phyloP scores from a whole-genome alignment of 2,797 vertebrate genomes.

The Girardinus metallicus region DNA sequence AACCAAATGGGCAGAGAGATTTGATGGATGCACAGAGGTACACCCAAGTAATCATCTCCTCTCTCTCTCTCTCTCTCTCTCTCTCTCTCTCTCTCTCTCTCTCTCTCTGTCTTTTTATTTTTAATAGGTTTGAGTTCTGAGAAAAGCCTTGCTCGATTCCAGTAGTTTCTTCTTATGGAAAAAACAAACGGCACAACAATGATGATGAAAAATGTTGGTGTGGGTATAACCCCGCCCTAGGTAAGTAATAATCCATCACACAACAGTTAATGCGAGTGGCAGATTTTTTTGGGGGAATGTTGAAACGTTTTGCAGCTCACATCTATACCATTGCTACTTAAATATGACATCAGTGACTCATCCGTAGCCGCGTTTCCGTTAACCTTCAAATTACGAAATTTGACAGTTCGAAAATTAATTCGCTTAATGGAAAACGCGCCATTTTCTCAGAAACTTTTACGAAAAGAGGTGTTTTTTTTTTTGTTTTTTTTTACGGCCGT shows the following conservation, averaged over 20 bases:
- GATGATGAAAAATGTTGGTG: not conserved
- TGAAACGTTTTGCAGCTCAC: not conserved
- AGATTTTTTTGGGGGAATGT: not conserved
- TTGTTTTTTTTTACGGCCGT: no score
- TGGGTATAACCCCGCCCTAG: not conserved
- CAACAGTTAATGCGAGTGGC: not conserved
- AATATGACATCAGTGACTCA: not conserved
- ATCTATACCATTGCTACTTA: not conserved
- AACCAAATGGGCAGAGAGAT: not conserved
- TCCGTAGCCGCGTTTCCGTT: no score
- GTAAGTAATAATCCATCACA: not conserved
- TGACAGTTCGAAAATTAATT: no score
- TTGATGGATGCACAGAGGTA: not conserved
- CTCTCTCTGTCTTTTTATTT: no score
- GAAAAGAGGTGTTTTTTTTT: no score
- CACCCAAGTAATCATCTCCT: not conserved
- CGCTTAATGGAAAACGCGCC: no score
- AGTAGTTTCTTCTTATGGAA: not conserved
- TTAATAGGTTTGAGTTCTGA: not conserved
- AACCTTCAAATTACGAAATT: no score
- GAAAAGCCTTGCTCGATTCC: not conserved
- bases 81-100: no score
- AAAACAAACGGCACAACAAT: not conserved
- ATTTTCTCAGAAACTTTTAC: no score
- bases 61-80: no score